A percentile compares a stretch with the other conserved stretches of the same genome.
Evolutionary conservation across 1,140 invertebrate genomes (phyloP).

Genomic region (Proales similis): DNA sequence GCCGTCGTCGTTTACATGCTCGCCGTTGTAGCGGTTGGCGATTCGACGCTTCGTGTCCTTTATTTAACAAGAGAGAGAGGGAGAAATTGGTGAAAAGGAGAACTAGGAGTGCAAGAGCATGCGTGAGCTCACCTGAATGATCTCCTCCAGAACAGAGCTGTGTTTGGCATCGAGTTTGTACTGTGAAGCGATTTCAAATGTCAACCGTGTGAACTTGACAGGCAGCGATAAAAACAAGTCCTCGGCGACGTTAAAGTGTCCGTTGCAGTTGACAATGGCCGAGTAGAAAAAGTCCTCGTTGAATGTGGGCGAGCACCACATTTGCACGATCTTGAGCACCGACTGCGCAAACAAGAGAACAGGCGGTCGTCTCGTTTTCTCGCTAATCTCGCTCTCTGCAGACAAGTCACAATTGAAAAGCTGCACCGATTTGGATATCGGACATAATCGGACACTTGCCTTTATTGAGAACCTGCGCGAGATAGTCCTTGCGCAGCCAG

Average conservation of each 20-base stretch:
- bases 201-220: constrained; percentile 13
- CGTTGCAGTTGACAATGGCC: constrained; percentile 29
- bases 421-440: background rate
- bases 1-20: too few relatives aligned
- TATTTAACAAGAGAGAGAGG: too few relatives aligned
- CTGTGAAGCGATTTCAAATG: constrained; percentile 19
- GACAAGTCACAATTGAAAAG: background rate
- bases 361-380: constrained; percentile 6
- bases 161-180: background rate
- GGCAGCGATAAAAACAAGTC: constrained; percentile 31
- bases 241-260: constrained; percentile 15
- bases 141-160: constrained; percentile 10
- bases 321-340: constrained; percentile 10
- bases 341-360: constrained; percentile 23
- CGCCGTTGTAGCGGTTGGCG: too few relatives aligned
- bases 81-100: too few relatives aligned
- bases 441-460: background rate
- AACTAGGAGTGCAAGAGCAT: too few relatives aligned
- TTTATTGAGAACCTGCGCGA: constrained; percentile 18
- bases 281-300: constrained; percentile 20
- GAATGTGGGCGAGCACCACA: background rate
- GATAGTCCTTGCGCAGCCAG: constrained; percentile 25
- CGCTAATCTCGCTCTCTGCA: constrained; percentile 5
- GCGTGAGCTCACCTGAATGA: constrained; percentile 1
- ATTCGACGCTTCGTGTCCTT: too few relatives aligned